These are phyloP conservation scores for Gryllus longicercus DNA, from an alignment of 2,888 invertebrate genomes.

Conservation along the genomic window DNA sequence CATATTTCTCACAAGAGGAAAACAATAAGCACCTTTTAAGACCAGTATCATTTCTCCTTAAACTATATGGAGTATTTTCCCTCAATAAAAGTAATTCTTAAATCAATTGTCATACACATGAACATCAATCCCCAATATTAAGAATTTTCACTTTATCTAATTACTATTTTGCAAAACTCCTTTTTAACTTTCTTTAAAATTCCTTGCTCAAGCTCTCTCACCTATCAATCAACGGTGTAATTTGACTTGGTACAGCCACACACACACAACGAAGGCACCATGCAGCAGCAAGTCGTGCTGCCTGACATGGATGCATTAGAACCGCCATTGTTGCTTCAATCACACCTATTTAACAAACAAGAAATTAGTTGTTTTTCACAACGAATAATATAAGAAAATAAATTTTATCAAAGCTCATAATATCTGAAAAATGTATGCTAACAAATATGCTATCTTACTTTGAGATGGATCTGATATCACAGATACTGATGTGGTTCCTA, in stretches of 20 bases:
- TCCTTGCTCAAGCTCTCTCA: background rate
- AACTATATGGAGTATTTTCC: too few species aligned
- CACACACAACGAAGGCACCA: conserved; percentile 92
- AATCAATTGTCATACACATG: too few species aligned
- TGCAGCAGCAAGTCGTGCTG: conserved; percentile 89
- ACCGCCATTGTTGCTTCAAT: conserved; percentile 78
- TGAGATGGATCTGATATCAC: conserved; percentile 83
- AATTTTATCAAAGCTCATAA: background rate
- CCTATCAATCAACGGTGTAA: conserved; percentile 86
- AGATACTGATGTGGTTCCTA: conserved; percentile 93
- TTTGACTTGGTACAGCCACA: conserved; percentile 89
- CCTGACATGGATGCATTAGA: conserved; percentile 89
- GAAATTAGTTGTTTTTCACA: conserved; percentile 3
- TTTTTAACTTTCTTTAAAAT: background rate
- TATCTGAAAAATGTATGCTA: background rate
- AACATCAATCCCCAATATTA: background rate
- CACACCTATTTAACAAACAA: conserved; percentile 53
- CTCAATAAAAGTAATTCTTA: too few species aligned
- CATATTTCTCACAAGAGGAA: too few species aligned
- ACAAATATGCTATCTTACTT: conserved; percentile 52
- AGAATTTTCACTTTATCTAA: background rate
- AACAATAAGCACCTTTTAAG: too few species aligned
- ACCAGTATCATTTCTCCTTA: too few species aligned
- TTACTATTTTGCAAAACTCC: background rate
- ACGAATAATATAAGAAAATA: background rate